phyloP scores from a whole-genome alignment of 2,797 vertebrate species.

The Silurus lanzhouensis region DNA sequence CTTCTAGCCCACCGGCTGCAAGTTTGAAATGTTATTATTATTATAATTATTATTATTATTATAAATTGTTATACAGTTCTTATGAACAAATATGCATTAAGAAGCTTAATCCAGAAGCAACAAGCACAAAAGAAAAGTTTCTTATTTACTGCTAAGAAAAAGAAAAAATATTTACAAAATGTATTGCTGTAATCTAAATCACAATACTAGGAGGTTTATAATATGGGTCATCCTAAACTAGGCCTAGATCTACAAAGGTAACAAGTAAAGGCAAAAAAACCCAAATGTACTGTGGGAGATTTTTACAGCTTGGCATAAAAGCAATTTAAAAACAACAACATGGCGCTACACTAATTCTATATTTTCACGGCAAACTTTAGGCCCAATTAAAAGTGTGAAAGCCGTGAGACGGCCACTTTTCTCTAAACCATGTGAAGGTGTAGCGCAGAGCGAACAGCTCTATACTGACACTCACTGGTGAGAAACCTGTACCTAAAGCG shows the following conservation, averaged over 20 bases:
- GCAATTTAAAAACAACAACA: background rate
- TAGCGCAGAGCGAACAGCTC: slow-evolving; percentile 58
- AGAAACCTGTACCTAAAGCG: slow-evolving; percentile 22
- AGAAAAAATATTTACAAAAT: background rate
- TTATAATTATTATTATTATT: background rate
- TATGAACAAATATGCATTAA: background rate
- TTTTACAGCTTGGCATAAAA: background rate
- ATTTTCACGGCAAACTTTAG: background rate
- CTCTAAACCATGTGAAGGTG: background rate
- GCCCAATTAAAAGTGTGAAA: background rate
- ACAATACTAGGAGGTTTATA: background rate
- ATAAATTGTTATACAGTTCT: background rate
- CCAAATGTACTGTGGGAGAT: background rate
- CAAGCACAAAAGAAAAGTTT: background rate
- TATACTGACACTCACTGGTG: slow-evolving; percentile 76
- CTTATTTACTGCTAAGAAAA: background rate
- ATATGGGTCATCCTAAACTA: background rate
- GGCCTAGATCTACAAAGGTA: background rate
- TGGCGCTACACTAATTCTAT: background rate
- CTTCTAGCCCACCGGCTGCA: background rate
- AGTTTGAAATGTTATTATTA: no score
- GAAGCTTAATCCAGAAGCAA: background rate
- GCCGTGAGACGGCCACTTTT: background rate
- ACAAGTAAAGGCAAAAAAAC: background rate
- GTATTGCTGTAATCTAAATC: background rate